phyloP scores from a whole-genome alignment of 2,113 vertebrate genomes.

The Psilopogon haemacephalus region DNA sequence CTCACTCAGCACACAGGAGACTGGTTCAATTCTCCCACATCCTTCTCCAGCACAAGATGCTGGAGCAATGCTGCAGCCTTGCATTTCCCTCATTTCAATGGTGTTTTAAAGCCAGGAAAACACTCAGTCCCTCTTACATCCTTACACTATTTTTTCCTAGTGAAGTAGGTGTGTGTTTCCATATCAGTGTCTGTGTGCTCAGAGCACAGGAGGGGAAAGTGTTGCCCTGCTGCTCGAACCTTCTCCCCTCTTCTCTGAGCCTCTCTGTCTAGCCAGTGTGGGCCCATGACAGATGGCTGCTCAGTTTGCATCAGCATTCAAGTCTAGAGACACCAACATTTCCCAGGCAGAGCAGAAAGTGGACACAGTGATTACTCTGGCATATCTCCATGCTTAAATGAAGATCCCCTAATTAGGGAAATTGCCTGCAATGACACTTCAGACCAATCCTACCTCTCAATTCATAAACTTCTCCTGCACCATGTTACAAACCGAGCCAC shows the following conservation, averaged over 20 bases:
- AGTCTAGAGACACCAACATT: neutral
- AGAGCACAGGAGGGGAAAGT: neutral
- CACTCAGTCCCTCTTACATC: neutral
- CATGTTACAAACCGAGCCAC: neutral
- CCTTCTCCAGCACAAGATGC: neutral
- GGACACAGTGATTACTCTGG: neutral
- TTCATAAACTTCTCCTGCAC: neutral
- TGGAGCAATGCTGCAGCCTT: neutral
- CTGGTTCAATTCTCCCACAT: neutral
- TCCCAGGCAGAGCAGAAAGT: neutral
- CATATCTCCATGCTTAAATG: constrained; percentile 1
- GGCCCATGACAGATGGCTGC: neutral
- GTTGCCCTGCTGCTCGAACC: neutral
- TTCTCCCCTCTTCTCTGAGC: rapidly evolving
- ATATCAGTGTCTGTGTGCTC: neutral
- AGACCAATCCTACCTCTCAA: neutral
- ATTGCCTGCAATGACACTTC: neutral
- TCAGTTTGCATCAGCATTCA: rapidly evolving
- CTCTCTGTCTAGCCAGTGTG: rapidly evolving
- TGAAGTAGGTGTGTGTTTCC: neutral
- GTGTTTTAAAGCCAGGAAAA: neutral
- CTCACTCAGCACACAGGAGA: rapidly evolving
- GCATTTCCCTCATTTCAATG: neutral
- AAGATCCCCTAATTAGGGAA: constrained; percentile 21
- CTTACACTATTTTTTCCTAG: neutral